A percentile compares a stretch with the other conserved stretches of the same genome.
Conservation (phyloP, 2,113 vertebrate species). For the Myiopsitta monachus region DNA sequence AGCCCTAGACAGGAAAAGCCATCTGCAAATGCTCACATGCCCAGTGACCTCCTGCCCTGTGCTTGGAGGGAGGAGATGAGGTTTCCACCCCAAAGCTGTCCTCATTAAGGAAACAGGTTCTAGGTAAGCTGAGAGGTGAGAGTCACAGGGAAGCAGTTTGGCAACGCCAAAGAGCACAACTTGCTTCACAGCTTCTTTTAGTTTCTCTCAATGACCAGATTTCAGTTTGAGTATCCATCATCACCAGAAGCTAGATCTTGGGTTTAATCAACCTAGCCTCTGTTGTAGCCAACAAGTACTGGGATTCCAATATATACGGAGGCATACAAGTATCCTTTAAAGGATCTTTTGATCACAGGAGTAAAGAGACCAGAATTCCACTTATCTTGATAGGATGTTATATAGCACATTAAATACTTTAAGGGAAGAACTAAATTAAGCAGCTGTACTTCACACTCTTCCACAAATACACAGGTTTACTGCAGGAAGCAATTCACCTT, state of each 20-base stretch:
- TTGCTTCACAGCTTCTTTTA: not conserved
- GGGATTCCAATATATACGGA: not conserved
- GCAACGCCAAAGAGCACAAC: not conserved
- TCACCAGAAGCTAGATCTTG: not conserved
- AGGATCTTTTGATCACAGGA: not conserved
- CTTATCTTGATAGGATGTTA: not conserved
- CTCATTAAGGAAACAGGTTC: not conserved
- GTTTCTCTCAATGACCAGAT: not conserved
- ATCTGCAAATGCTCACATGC: not conserved
- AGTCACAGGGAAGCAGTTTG: not conserved
- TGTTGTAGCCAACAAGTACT: not conserved
- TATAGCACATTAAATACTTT: not conserved
- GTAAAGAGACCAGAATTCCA: not conserved
- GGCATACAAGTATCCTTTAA: not conserved
- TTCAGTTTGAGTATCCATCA: not conserved
- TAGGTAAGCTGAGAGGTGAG: not conserved
- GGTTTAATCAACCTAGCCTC: not conserved
- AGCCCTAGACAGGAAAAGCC: not conserved
- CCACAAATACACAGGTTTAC: not conserved
- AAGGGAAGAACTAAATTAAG: not conserved
- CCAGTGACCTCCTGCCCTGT: not conserved
- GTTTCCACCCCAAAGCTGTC: not conserved
- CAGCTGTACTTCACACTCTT: not conserved
- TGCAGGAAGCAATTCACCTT: constrained; percentile 3
- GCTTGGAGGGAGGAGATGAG: not conserved